A percentile compares a stretch with the other conserved stretches of the same genome.
These are phyloP conservation scores for Callyntrura sp. DNA, from an alignment of 2,888 invertebrate genomes.

Conservation along the genomic window DNA sequence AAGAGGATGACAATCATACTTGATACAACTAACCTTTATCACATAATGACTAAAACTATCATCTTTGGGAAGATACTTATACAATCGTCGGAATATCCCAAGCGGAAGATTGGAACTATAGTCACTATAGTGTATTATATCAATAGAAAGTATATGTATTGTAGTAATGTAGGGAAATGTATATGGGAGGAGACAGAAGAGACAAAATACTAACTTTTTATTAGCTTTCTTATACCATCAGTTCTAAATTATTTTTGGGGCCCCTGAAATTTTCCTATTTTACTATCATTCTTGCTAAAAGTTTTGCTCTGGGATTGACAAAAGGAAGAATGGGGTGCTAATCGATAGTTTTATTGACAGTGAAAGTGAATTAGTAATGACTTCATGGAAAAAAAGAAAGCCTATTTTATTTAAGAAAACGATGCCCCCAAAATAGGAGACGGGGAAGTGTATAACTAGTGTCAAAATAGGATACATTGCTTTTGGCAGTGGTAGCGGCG, in stretches of 20 bases:
- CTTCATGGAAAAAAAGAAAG: neutral
- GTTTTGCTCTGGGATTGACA: neutral
- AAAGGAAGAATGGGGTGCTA: neutral
- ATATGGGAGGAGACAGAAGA: neutral
- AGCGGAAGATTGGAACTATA: no score
- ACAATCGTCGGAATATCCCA: neutral
- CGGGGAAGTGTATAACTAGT: neutral
- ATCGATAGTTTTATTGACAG: slow-evolving; percentile 28
- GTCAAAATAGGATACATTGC: neutral
- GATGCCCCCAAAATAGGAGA: neutral
- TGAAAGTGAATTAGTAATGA: slow-evolving; percentile 7
- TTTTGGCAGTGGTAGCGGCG: slow-evolving; percentile 3
- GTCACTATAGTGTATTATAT: no score
- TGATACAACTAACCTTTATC: neutral
- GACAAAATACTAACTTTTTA: neutral
- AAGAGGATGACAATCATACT: neutral
- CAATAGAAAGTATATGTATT: no score
- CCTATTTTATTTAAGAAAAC: neutral
- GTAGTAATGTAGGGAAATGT: neutral
- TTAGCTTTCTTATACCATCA: neutral
- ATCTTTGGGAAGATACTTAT: neutral
- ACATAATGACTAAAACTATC: neutral
- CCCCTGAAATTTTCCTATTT: neutral
- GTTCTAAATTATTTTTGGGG: neutral
- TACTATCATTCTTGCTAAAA: neutral